These are phyloP conservation scores for Oncorhynchus kisutch DNA, from an alignment of 2,113 vertebrate species.

Conservation along the genomic window DNA sequence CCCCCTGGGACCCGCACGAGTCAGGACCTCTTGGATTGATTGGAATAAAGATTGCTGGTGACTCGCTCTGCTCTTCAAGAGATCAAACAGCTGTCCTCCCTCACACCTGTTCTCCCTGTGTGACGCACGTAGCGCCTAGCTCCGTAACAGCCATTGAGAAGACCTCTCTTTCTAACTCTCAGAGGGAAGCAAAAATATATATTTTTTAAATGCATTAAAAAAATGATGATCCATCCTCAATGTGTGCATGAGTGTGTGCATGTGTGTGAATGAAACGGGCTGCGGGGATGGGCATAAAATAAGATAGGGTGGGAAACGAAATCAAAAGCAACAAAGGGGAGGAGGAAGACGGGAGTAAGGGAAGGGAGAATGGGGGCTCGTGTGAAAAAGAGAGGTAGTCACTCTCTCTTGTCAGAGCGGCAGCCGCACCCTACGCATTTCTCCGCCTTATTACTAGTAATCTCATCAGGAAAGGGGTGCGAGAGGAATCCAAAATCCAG, in stretches of 20 bases:
- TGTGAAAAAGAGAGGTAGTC: constrained; percentile 21
- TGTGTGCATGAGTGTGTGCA: constrained; percentile 30
- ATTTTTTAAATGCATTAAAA: not conserved
- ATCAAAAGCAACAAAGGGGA: constrained; percentile 23
- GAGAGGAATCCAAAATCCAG: constrained; percentile 50
- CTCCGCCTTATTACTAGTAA: constrained; percentile 40
- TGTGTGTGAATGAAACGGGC: constrained; percentile 30
- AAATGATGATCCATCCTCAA: not conserved
- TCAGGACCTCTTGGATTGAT: constrained; percentile 61
- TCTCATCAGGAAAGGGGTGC: constrained; percentile 42
- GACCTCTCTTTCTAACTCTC: constrained; percentile 51
- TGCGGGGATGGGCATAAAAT: constrained; percentile 16
- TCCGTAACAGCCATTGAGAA: constrained; percentile 55
- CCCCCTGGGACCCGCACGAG: constrained; percentile 52
- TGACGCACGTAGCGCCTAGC: constrained; percentile 66
- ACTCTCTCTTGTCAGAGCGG: constrained; percentile 37
- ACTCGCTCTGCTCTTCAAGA: constrained; percentile 68
- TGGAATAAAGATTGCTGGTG: constrained; percentile 65
- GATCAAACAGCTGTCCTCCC: constrained; percentile 76
- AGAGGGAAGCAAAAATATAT: not conserved
- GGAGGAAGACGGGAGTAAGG: not conserved
- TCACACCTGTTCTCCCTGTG: constrained; percentile 76
- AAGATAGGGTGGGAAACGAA: constrained; percentile 19
- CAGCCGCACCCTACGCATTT: constrained; percentile 24
- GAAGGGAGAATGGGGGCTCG: not conserved